Conservation (phyloP, 2,797 vertebrate species). For the Amblyraja radiata region DNA sequence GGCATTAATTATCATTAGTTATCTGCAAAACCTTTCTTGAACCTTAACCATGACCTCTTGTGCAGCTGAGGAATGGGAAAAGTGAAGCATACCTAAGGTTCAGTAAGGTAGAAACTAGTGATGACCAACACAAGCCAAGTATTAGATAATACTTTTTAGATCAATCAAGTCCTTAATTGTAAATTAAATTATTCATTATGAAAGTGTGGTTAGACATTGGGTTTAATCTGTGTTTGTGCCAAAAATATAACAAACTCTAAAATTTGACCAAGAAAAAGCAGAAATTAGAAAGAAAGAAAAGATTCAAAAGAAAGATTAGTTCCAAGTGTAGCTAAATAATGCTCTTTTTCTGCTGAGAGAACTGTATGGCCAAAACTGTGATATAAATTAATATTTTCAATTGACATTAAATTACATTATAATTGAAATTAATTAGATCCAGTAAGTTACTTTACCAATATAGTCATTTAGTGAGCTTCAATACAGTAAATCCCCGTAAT, state of each 20-base stretch:
- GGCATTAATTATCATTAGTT: neutral
- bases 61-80: neutral
- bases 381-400: neutral
- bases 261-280: neutral
- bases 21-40: constrained; percentile 18
- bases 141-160: neutral
- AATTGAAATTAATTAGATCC: neutral
- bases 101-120: neutral
- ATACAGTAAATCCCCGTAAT: too few relatives aligned
- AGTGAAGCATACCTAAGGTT: neutral
- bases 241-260: neutral
- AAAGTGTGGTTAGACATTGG: too few relatives aligned
- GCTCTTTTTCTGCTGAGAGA: neutral
- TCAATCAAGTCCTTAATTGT: neutral
- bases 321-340: neutral
- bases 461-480: too few relatives aligned
- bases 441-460: neutral
- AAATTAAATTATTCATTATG: too few relatives aligned
- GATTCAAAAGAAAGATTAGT: neutral
- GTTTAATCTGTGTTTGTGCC: too few relatives aligned
- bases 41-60: constrained; percentile 3
- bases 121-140: neutral
- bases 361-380: neutral
- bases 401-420: neutral
- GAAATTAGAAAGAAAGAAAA: too few relatives aligned